These are phyloP conservation scores for Geophilus truncorum DNA, from an alignment of 2,888 invertebrate species.

Conservation along the genomic window DNA sequence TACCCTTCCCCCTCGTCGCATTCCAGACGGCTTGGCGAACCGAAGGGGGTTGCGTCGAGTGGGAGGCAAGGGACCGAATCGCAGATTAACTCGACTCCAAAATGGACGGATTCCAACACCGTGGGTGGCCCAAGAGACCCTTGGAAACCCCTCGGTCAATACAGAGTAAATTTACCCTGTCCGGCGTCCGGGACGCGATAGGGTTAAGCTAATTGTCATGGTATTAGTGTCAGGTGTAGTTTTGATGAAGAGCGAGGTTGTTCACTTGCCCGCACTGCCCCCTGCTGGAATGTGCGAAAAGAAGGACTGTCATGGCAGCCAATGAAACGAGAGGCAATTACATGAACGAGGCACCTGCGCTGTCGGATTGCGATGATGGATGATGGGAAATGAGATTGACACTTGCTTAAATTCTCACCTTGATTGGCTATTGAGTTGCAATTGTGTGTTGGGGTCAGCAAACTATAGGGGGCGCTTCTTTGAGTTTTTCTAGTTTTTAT, in stretches of 20 bases:
- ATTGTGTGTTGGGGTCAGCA: background rate
- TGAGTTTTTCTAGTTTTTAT: background rate
- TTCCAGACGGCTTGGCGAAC: background rate
- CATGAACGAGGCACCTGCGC: background rate
- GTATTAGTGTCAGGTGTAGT: slow-evolving; percentile 10
- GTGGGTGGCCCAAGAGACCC: background rate
- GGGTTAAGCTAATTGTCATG: background rate
- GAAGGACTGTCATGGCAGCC: background rate
- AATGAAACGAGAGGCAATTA: background rate
- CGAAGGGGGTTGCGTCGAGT: background rate
- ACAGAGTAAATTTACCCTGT: background rate
- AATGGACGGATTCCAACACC: background rate
- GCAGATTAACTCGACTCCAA: background rate
- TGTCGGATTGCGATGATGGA: background rate
- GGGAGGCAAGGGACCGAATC: background rate
- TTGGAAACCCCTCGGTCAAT: background rate
- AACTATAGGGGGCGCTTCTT: background rate
- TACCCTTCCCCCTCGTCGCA: background rate
- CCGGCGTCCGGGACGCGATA: background rate
- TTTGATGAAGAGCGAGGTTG: background rate
- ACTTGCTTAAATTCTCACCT: background rate
- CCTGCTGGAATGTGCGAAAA: background rate
- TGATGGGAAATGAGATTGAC: too few relatives aligned
- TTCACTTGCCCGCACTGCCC: too few relatives aligned
- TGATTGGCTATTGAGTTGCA: background rate